phyloP scores from a whole-genome alignment of 2,888 invertebrate genomes.

The Lycia hirtaria region DNA sequence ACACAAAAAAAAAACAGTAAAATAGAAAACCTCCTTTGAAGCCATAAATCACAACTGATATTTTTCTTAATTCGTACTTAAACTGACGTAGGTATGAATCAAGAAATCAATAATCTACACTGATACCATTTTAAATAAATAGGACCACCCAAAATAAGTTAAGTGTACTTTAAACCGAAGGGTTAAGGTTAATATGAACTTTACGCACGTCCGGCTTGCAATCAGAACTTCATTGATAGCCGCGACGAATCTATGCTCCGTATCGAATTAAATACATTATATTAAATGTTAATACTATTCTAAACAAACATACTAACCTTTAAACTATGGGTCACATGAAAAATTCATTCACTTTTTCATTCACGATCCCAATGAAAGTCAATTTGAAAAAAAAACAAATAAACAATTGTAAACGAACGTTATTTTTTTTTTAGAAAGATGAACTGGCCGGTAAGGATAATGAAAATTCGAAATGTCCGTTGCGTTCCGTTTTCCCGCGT shows the following conservation, averaged over 20 bases:
- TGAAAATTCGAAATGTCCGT: slow-evolving; percentile 38
- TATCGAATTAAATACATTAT: slow-evolving; percentile 33
- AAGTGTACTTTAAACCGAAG: slow-evolving; percentile 31
- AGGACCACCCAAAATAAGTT: slow-evolving; percentile 33
- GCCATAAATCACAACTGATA: too few species aligned
- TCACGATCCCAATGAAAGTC: slow-evolving; percentile 42
- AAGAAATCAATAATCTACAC: not conserved
- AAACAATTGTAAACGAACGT: not conserved
- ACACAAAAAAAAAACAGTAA: too few species aligned
- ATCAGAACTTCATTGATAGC: slow-evolving; percentile 39
- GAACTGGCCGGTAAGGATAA: slow-evolving; percentile 26
- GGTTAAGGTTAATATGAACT: slow-evolving; percentile 38
- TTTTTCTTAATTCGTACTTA: not conserved
- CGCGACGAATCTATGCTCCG: slow-evolving; percentile 33
- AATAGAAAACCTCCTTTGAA: too few species aligned
- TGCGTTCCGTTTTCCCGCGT: slow-evolving; percentile 55
- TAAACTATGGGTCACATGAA: slow-evolving; percentile 59
- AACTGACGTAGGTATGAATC: not conserved
- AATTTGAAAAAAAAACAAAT: not conserved
- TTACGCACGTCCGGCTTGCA: slow-evolving; percentile 36
- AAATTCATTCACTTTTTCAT: slow-evolving; percentile 65
- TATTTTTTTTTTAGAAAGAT: slow-evolving; percentile 19
- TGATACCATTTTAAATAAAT: slow-evolving; percentile 21
- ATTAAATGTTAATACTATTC: slow-evolving; percentile 44
- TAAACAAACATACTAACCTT: slow-evolving; percentile 63